These are phyloP conservation scores for Ploceus nigricollis DNA, from an alignment of 2,113 vertebrate species.

Conservation along the genomic window DNA sequence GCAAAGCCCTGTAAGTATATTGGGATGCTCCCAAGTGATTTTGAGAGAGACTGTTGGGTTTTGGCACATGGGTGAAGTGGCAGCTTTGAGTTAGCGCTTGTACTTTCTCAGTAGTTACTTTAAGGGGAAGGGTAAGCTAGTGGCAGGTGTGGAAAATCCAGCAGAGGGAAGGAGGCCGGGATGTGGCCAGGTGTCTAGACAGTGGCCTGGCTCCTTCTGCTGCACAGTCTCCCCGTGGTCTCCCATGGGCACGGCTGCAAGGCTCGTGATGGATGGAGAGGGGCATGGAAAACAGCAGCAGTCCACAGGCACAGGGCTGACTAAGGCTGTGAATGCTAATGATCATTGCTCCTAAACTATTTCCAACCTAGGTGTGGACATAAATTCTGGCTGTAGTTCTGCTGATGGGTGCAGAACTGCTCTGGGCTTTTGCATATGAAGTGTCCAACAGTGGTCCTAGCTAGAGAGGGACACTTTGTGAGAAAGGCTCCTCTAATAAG, in stretches of 20 bases:
- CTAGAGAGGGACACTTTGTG: not conserved
- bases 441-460: not conserved
- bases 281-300: not conserved
- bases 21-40: not conserved
- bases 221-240: fast-evolving
- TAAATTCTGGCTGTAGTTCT: not conserved
- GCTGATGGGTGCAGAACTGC: not conserved
- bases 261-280: fast-evolving
- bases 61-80: fast-evolving
- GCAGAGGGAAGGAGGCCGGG: not conserved
- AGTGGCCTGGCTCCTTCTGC: not conserved
- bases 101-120: not conserved
- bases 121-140: not conserved
- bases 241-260: not conserved
- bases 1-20: constrained; percentile 61
- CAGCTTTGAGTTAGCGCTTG: not conserved
- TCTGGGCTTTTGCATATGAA: not conserved
- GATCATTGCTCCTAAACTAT: not conserved
- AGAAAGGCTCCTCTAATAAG: not conserved
- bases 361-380: not conserved
- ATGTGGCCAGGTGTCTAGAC: not conserved
- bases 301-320: not conserved
- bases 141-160: not conserved
- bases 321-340: not conserved
- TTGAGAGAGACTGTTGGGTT: not conserved